Conservation (phyloP, 2,797 vertebrate genomes). For the Oceanodroma leucorhoa region DNA sequence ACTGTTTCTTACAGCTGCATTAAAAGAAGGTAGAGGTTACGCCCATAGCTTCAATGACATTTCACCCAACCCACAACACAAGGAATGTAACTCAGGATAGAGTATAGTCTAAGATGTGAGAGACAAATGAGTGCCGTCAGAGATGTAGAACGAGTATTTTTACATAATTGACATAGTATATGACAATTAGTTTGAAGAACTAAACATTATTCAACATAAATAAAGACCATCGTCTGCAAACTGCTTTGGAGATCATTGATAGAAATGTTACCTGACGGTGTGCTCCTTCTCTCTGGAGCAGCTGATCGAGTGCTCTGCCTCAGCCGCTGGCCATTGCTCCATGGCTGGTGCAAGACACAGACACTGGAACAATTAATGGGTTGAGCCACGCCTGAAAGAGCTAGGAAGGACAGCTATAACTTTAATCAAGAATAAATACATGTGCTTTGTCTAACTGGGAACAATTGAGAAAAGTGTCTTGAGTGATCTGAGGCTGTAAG, state of each 20-base stretch:
- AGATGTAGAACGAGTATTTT: neutral
- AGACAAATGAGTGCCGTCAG: neutral
- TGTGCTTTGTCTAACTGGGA: neutral
- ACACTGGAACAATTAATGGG: neutral
- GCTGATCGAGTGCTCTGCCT: neutral
- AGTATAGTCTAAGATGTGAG: neutral
- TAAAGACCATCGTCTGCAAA: neutral
- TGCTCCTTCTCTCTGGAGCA: neutral
- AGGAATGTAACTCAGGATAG: neutral
- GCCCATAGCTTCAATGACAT: neutral
- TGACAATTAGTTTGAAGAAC: neutral
- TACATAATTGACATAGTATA: neutral
- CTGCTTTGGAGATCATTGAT: neutral
- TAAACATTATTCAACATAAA: neutral
- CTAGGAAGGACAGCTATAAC: neutral
- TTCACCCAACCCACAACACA: conserved; percentile 1
- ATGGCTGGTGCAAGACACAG: neutral
- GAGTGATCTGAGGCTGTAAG: neutral
- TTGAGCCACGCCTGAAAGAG: neutral
- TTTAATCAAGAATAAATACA: neutral
- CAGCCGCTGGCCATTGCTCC: neutral
- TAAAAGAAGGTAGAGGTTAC: conserved; percentile 28
- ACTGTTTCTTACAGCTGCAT: neutral
- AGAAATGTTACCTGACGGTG: neutral
- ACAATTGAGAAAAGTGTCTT: neutral